phyloP scores from a whole-genome alignment of 2,888 invertebrate genomes.

The Poecilobothrus nobilitatus region DNA sequence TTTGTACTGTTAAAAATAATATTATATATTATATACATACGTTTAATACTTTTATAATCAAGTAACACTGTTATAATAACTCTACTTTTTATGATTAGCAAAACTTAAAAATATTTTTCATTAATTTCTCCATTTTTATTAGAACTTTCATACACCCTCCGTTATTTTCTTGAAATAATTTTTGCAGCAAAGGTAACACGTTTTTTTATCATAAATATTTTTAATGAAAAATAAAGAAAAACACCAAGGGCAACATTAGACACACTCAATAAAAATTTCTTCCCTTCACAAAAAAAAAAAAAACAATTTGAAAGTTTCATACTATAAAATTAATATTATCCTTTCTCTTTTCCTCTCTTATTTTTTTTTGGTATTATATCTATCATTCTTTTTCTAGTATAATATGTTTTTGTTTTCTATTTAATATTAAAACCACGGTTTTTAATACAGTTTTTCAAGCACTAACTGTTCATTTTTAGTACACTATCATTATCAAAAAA shows the following conservation, averaged over 20 bases:
- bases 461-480: not conserved
- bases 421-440: not conserved
- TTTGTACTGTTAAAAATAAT: too few relatives aligned
- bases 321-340: not conserved
- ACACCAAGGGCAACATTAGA: not conserved
- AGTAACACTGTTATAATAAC: too few relatives aligned
- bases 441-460: not conserved
- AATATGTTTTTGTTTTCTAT: not conserved
- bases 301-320: too few relatives aligned
- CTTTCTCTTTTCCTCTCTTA: not conserved
- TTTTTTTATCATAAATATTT: slow-evolving; percentile 1
- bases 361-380: not conserved
- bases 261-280: slow-evolving; percentile 1
- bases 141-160: too few relatives aligned
- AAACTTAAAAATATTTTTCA: too few relatives aligned
- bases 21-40: too few relatives aligned
- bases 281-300: not conserved
- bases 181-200: not conserved
- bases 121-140: too few relatives aligned
- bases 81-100: too few relatives aligned
- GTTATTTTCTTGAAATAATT: not conserved
- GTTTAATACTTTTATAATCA: too few relatives aligned
- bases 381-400: too few relatives aligned
- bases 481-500: not conserved
- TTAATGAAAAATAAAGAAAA: not conserved